Evolutionary conservation across 2,888 invertebrate species (phyloP), one percentile per base, ranked within the genome.

Genomic region (Dicyrtomina minuta): DNA sequence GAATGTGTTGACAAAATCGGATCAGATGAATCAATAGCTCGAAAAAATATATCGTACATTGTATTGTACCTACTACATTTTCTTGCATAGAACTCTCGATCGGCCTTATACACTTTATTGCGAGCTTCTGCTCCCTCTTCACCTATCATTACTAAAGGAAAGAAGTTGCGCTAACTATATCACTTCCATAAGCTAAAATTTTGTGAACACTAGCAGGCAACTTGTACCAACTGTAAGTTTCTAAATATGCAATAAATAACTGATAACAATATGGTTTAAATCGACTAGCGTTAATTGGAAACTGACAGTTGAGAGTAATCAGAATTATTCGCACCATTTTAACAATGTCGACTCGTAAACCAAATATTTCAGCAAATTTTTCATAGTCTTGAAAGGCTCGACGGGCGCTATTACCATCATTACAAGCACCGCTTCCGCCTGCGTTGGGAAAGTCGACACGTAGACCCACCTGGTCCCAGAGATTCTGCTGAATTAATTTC

Each of bases 321-420:
- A n/a, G n/a, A n/a, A n/a, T n/a, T n/a, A n/a, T n/a, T n/a, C n/a
- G n/a, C n/a, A n/a, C n/a, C n/a, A n/a, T n/a, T n/a, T n/a, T n/a
- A n/a, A 71, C 27, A 13, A 71, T 17, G 17, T 61, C 39, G 27
- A 46, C 10, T 12, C 69, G 69, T 1, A 73, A 8, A 17, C 22
- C 66, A 1, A 70, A 27, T 20, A 71, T 64, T 20, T 69, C 27
- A 1, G 66, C 55, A n/a, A n/a, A n/a, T n/a, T n/a, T n/a, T n/a
- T n/a, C n/a, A n/a, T n/a, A n/a, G n/a, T n/a, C n/a, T n/a, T 10
- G 4, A 24, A 73, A 67, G 0, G 44, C 26, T 17, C 46, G 27
- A 15, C 73, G 27, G 2, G 71, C 73, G 20, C 71, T 66, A 26
- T 73, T 73, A 0, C 73, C 73, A 61, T 71, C 67, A 62, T 71